Evolutionary conservation across 2,113 vertebrate species (phyloP).

Genomic region (Arizona elegans): DNA sequence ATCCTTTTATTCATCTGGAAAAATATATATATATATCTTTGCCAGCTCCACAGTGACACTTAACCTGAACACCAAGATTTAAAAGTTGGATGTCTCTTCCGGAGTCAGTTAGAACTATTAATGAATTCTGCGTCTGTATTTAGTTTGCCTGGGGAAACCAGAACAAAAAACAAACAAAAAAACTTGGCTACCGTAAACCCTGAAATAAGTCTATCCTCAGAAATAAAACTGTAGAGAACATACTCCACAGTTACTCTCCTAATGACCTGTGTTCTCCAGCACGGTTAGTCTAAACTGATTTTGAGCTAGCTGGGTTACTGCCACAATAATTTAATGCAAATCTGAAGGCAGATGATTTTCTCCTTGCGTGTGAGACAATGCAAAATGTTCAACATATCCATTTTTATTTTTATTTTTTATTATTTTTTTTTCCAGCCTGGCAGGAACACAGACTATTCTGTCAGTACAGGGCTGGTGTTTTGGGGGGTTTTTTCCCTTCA

Average conservation of each 20-base stretch:
- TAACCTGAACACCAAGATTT: constrained; percentile 11
- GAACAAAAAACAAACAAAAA: not conserved
- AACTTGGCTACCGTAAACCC: not conserved
- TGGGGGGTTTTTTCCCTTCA: no score
- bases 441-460: not conserved
- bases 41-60: constrained; percentile 18
- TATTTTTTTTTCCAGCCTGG: not conserved
- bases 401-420: not conserved
- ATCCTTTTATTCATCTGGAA: not conserved
- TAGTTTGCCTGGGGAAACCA: not conserved
- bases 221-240: not conserved
- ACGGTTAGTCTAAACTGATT: not conserved
- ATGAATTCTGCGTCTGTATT: not conserved
- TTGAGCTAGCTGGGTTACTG: not conserved
- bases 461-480: not conserved
- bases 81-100: not conserved
- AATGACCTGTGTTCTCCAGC: not conserved
- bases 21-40: not conserved
- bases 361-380: not conserved
- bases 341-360: not conserved
- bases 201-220: not conserved
- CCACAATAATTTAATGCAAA: not conserved
- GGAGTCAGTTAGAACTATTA: not conserved
- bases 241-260: not conserved
- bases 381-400: not conserved